Evolutionary conservation across 2,888 invertebrate species (phyloP).

Genomic region (Lampropteryx suffumata): DNA sequence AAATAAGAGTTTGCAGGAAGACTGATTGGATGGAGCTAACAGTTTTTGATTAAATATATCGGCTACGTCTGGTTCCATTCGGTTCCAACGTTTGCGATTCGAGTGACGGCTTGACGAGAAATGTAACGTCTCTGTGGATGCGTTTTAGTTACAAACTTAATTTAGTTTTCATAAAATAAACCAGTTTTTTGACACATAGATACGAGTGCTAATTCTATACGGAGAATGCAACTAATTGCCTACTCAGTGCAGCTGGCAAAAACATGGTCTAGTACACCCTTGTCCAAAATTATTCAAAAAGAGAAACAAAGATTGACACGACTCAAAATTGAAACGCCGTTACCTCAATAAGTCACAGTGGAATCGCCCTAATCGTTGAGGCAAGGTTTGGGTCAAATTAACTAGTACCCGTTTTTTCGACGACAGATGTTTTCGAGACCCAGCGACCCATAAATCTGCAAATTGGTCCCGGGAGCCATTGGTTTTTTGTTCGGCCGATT

Average conservation of each 20-base stretch:
- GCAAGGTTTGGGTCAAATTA: constrained; percentile 43
- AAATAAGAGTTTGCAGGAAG: not conserved
- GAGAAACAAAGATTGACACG: constrained; percentile 1
- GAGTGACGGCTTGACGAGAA: not conserved
- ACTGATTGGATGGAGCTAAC: not conserved
- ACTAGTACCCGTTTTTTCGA: constrained; percentile 43
- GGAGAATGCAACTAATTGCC: too few species aligned
- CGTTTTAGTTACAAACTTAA: not conserved
- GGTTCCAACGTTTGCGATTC: not conserved
- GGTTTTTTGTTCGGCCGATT: constrained; percentile 45
- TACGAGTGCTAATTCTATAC: too few species aligned
- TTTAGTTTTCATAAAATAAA: too few species aligned
- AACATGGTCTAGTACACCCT: too few species aligned
- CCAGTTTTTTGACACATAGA: too few species aligned
- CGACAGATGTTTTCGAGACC: constrained; percentile 62
- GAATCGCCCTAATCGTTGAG: constrained; percentile 39
- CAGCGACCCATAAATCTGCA: constrained; percentile 57
- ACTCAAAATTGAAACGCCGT: constrained; percentile 25
- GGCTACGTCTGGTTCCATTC: not conserved
- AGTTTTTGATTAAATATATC: constrained; percentile 1
- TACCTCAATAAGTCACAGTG: constrained; percentile 28
- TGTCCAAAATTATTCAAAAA: not conserved
- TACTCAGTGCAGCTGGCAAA: too few species aligned
- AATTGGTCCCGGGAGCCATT: constrained; percentile 48
- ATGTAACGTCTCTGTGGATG: not conserved